Conservation (phyloP, 2,113 vertebrate genomes). For the rabbit (Oryctolagus cuniculus) region DNA sequence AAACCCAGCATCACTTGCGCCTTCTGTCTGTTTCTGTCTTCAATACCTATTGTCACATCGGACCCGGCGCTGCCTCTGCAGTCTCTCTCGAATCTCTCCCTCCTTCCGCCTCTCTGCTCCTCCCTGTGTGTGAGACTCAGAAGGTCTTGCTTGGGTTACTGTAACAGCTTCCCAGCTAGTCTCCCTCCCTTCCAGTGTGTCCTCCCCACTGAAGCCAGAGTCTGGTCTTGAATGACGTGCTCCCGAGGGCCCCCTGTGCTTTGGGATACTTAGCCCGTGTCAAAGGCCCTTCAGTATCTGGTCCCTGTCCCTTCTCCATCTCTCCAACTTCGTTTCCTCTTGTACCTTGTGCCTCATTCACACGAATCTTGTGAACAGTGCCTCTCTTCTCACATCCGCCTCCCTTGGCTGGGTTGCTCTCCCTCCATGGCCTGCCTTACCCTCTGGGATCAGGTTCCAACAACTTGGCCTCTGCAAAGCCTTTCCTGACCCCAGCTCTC, state of each 20-base stretch:
- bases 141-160: not conserved
- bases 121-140: not conserved
- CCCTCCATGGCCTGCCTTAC: not conserved
- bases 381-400: not conserved
- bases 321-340: not conserved
- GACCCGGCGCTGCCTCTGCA: not conserved
- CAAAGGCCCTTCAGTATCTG: not conserved
- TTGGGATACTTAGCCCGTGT: not conserved
- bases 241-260: not conserved
- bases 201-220: not conserved
- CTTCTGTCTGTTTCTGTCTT: not conserved
- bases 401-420: not conserved
- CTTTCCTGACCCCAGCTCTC: not conserved
- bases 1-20: not conserved
- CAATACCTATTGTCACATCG: not conserved
- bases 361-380: fast-evolving
- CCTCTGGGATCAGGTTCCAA: not conserved
- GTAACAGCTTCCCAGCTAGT: not conserved
- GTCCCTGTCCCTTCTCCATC: not conserved
- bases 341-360: not conserved
- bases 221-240: not conserved
- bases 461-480: not conserved
- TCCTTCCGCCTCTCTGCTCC: not conserved
- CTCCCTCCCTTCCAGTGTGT: not conserved
- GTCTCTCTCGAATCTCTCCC: not conserved